Evolutionary conservation across 2,888 invertebrate genomes (phyloP).

Genomic region (Hypomecis atomaria): DNA sequence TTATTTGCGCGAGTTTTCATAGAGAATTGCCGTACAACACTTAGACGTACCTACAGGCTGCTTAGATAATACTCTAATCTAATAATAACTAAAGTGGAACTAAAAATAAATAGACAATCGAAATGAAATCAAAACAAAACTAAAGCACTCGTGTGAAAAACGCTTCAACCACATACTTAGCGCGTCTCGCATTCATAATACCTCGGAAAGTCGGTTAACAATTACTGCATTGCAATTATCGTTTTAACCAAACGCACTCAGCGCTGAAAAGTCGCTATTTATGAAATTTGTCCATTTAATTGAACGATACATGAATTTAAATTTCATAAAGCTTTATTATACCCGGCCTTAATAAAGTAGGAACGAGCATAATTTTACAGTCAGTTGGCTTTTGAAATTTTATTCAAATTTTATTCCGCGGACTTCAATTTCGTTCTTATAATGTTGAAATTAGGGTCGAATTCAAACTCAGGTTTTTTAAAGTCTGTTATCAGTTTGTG

Average conservation of each 20-base stretch:
- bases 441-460: slow-evolving; percentile 23
- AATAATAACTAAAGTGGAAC: no score
- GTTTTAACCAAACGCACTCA: slow-evolving; percentile 12
- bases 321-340: slow-evolving; percentile 32
- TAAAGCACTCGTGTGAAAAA: no score
- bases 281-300: slow-evolving; percentile 25
- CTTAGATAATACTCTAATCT: no score
- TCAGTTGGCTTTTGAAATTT: slow-evolving; percentile 25
- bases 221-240: slow-evolving; percentile 11
- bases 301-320: slow-evolving; percentile 30
- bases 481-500: slow-evolving; percentile 40
- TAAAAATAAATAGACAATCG: no score
- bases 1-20: no score
- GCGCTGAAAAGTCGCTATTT: slow-evolving; percentile 18
- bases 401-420: slow-evolving; percentile 16
- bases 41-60: no score
- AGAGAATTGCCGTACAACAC: no score
- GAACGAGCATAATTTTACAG: slow-evolving; percentile 31
- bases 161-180: not conserved
- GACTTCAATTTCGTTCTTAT: slow-evolving; percentile 27
- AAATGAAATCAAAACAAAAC: no score
- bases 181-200: not conserved
- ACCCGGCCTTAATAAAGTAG: slow-evolving; percentile 23
- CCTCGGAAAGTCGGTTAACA: not conserved
- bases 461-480: slow-evolving; percentile 23